Percentiles rank a stretch among this genome's conserved stretches.
Conservation (phyloP, 1,140 invertebrate genomes). For the Thaumatotibia leucotreta region DNA sequence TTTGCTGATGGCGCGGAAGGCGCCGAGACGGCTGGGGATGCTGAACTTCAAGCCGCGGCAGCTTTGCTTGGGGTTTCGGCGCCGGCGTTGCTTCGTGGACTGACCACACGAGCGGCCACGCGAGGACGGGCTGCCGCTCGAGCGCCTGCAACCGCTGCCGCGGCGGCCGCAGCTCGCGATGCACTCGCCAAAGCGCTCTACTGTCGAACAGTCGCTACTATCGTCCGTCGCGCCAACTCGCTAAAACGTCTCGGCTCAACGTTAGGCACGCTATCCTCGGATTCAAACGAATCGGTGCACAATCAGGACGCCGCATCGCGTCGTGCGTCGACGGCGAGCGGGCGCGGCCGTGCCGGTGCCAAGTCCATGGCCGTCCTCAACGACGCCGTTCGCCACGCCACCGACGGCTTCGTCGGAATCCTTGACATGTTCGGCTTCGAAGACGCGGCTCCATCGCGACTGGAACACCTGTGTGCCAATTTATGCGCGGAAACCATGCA, state of each 20-base stretch:
- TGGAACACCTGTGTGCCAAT: constrained; percentile 96
- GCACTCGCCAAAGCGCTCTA: constrained; percentile 95
- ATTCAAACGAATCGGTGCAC: constrained; percentile 94
- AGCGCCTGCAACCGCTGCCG: constrained; percentile 88
- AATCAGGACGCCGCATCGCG: constrained; percentile 90
- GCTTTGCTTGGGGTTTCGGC: constrained; percentile 38
- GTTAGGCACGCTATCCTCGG: constrained; percentile 92
- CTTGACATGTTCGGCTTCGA: constrained; percentile 98
- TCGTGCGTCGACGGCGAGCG: constrained; percentile 89
- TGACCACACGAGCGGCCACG: constrained; percentile 89
- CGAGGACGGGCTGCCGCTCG: constrained; percentile 89
- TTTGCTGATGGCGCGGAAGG: constrained; percentile 84
- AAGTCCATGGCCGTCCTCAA: constrained; percentile 95
- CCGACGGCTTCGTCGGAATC: constrained; percentile 96
- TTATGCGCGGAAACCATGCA: constrained; percentile 98
- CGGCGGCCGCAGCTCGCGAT: constrained; percentile 91
- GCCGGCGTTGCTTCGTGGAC: constrained; percentile 84
- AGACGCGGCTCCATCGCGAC: constrained; percentile 91
- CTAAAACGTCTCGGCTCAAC: constrained; percentile 92
- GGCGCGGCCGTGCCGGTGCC: constrained; percentile 82
- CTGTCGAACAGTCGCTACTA: constrained; percentile 95
- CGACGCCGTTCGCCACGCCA: constrained; percentile 94
- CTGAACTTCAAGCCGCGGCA: constrained; percentile 88
- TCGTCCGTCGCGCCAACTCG: constrained; percentile 94
- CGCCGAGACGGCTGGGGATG: constrained; percentile 80